Evolutionary conservation across 2,113 vertebrate genomes (phyloP).

Genomic region (rat (Rattus norvegicus)): DNA sequence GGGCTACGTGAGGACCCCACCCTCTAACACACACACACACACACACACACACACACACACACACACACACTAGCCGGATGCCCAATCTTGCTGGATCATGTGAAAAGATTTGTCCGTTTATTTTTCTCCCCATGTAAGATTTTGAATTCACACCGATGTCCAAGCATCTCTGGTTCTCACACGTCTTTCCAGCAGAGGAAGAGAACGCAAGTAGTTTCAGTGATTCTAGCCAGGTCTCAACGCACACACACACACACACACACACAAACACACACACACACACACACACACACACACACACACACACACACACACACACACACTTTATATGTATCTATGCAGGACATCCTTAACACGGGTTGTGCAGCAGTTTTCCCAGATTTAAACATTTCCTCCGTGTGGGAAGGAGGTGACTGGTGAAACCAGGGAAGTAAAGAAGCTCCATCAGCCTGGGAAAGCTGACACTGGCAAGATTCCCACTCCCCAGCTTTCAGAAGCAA

Average conservation of each 20-base stretch:
- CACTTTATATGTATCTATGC: background rate
- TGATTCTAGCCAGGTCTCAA: background rate
- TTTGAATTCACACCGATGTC: rapidly evolving
- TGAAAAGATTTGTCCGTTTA: background rate
- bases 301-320: no score
- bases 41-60: background rate
- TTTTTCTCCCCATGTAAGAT: background rate
- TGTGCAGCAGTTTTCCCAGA: background rate
- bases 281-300: background rate
- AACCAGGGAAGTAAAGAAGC: background rate
- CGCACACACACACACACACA: background rate
- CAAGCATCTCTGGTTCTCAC: background rate
- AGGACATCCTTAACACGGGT: background rate
- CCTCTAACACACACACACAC: no score
- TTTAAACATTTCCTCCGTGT: background rate
- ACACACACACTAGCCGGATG: background rate
- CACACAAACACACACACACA: background rate
- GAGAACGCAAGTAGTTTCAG: no score
- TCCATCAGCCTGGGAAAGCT: background rate
- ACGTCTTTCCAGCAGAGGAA: background rate
- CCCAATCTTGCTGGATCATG: background rate
- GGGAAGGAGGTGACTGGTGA: background rate
- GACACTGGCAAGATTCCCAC: background rate
- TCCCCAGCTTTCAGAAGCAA: background rate
- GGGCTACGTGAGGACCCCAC: background rate